Evolutionary conservation across 2,888 invertebrate species (phyloP).

Genomic region (Hermaeophaga mercurialis): DNA sequence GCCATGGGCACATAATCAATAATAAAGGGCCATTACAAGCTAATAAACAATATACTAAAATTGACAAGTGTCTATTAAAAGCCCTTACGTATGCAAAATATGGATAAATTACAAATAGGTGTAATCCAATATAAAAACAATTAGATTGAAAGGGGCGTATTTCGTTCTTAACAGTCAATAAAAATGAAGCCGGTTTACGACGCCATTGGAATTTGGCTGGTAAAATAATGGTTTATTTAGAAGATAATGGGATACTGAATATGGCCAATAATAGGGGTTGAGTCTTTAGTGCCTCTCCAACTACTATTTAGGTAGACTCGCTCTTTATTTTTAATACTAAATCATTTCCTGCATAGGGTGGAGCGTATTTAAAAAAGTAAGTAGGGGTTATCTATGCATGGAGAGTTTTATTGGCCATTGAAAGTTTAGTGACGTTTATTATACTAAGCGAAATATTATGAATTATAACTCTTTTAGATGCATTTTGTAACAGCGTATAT

Average conservation of each 20-base stretch:
- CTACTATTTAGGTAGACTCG: not conserved
- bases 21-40: no score
- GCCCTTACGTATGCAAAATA: no score
- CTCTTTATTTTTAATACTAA: conserved; percentile 13
- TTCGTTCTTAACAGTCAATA: no score
- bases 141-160: no score
- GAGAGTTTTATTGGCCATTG: conserved; percentile 2
- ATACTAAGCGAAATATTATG: conserved; percentile 6
- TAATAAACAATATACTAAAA: no score
- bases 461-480: no score
- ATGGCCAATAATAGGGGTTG: conserved; percentile 23
- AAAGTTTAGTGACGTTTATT: conserved; percentile 13
- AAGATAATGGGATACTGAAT: conserved; percentile 27
- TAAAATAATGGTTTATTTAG: conserved; percentile 18
- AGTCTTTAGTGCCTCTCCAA: conserved; percentile 3
- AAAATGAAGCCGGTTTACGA: no score
- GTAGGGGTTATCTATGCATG: conserved; percentile 20
- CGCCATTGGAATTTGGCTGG: no score
- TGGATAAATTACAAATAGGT: no score
- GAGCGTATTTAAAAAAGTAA: conserved; percentile 9
- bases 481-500: no score
- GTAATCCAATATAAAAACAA: no score
- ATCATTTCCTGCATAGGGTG: conserved; percentile 23
- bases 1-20: not conserved
- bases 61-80: no score